Conservation (phyloP, 2,113 vertebrate species). For the Prietella phreatophila region DNA sequence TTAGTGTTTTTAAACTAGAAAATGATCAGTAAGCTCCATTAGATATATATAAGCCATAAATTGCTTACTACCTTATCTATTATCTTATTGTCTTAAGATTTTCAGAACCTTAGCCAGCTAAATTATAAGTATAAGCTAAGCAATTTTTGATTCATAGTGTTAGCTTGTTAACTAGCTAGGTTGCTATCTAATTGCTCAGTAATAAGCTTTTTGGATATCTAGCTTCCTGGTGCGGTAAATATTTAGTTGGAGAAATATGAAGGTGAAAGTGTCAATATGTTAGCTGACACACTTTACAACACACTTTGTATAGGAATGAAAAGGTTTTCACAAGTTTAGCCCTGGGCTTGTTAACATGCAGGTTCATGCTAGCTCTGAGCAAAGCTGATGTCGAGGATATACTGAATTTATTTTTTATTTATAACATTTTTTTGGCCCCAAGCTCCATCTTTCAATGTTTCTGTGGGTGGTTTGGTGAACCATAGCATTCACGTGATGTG, state of each 20-base stretch:
- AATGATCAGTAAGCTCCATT: not conserved
- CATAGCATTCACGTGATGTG: not conserved
- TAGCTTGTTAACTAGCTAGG: not conserved
- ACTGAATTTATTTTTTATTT: no score
- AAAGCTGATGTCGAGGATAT: not conserved
- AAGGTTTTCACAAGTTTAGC: not conserved
- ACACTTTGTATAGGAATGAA: not conserved
- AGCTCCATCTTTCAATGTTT: not conserved
- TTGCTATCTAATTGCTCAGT: not conserved
- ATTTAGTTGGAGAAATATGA: conserved; percentile 1
- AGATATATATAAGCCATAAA: not conserved
- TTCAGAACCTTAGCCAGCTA: not conserved
- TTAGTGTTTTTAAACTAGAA: not conserved
- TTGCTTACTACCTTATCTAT: not conserved
- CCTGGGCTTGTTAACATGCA: not conserved
- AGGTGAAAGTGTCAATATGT: not conserved
- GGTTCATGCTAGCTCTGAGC: not conserved
- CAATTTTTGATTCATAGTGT: not conserved
- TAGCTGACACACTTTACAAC: not conserved
- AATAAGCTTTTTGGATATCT: not conserved
- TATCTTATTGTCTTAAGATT: not conserved
- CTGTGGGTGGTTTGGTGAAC: not conserved
- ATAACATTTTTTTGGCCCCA: not conserved
- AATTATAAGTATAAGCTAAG: not conserved
- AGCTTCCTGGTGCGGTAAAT: not conserved